Conservation (phyloP, 2,113 vertebrate genomes). For the Tragelaphus strepsiceros region DNA sequence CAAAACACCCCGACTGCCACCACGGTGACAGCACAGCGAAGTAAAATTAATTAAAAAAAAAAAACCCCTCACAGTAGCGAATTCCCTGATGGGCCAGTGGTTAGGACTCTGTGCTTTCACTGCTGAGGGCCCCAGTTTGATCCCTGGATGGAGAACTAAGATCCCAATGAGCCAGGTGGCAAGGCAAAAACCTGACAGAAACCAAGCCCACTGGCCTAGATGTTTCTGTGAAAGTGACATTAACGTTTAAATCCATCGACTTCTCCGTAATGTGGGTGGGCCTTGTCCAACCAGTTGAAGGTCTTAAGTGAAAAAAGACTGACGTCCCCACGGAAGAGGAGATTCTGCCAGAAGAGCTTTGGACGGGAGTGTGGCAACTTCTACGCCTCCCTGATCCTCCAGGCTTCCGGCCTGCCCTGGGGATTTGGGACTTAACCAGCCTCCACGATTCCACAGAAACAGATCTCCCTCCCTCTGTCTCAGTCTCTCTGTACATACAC, state of each 20-base stretch:
- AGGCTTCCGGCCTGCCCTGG: rapidly evolving
- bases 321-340: neutral
- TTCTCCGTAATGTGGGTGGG: neutral
- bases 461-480: neutral
- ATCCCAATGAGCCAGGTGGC: neutral
- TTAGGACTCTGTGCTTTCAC: neutral
- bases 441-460: neutral
- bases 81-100: neutral
- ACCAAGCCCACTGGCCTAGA: neutral
- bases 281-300: neutral
- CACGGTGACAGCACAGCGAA: neutral
- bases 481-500: too few species aligned
- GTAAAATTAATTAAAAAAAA: neutral
- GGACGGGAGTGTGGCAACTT: rapidly evolving
- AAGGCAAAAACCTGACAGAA: neutral
- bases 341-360: neutral
- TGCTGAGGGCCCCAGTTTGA: neutral
- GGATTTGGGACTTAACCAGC: neutral
- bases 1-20: rapidly evolving
- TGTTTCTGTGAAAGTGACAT: neutral
- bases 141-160: neutral
- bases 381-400: rapidly evolving
- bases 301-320: neutral
- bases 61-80: neutral
- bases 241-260: neutral